Evolutionary conservation across 2,888 invertebrate genomes (phyloP).

Genomic region (Lycophotia porphyrea): DNA sequence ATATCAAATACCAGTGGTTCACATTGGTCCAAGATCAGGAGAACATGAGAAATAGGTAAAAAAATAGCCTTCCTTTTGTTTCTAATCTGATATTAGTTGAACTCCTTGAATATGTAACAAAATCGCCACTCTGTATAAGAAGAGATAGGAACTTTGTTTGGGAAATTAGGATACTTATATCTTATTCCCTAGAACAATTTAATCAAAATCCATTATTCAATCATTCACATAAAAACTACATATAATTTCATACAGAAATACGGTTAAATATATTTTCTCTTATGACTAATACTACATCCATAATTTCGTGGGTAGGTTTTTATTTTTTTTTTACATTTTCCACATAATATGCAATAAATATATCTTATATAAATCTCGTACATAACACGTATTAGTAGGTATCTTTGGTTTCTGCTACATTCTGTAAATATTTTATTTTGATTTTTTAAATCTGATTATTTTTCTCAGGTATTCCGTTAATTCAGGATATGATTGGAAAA

Average conservation of each 20-base stretch:
- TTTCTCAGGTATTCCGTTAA: slow-evolving; percentile 87
- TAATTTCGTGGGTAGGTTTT: slow-evolving; percentile 83
- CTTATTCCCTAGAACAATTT: slow-evolving; percentile 87
- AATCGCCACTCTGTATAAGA: neutral
- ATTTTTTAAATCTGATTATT: slow-evolving; percentile 76
- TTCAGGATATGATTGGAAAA: slow-evolving; percentile 84
- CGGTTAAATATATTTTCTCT: slow-evolving; percentile 90
- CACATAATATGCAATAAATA: slow-evolving; percentile 87
- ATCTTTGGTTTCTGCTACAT: slow-evolving; percentile 77
- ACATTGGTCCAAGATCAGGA: too few relatives aligned
- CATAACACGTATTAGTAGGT: slow-evolving; percentile 77
- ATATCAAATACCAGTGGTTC: neutral
- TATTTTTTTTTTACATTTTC: slow-evolving; percentile 88
- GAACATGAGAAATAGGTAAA: neutral
- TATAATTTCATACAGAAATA: slow-evolving; percentile 91
- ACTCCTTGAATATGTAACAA: neutral
- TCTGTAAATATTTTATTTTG: slow-evolving; percentile 83
- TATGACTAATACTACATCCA: slow-evolving; percentile 87
- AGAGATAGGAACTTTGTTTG: slow-evolving; percentile 45
- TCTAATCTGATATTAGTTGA: neutral
- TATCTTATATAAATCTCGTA: slow-evolving; percentile 84
- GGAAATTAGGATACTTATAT: slow-evolving; percentile 77
- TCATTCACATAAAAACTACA: slow-evolving; percentile 90
- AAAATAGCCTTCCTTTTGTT: neutral
- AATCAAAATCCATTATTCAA: slow-evolving; percentile 89